Percentiles rank a stretch among this genome's conserved stretches.
These are phyloP conservation scores for Blera fallax DNA, from an alignment of 2,888 invertebrate species.

Conservation along the genomic window DNA sequence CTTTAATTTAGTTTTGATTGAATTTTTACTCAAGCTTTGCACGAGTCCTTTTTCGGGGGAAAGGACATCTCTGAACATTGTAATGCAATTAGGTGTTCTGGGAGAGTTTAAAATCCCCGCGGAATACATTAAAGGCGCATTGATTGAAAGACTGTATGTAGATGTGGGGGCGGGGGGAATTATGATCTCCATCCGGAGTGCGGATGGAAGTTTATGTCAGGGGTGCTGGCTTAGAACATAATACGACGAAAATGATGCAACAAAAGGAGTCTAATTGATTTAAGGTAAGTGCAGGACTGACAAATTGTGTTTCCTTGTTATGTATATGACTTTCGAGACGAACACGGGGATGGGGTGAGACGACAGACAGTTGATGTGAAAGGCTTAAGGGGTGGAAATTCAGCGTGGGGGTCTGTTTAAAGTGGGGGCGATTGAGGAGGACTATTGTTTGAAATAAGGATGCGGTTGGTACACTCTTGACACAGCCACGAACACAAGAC, in stretches of 20 bases:
- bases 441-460: neutral
- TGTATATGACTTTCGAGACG: neutral
- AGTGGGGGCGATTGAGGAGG: neutral
- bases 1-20: conserved; percentile 24
- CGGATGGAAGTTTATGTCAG: neutral
- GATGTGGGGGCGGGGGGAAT: neutral
- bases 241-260: conserved; percentile 3
- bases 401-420: neutral
- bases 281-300: conserved; percentile 22
- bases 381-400: neutral
- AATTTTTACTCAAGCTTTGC: conserved; percentile 1
- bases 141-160: neutral
- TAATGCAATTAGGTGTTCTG: conserved; percentile 17
- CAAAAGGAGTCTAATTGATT: conserved; percentile 29
- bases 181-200: neutral
- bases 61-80: conserved; percentile 7
- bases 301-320: conserved; percentile 12
- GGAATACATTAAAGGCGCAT: conserved; percentile 3
- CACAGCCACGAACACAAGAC: too few species aligned
- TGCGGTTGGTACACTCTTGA: too few species aligned
- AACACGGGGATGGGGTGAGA: neutral
- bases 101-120: conserved; percentile 10
- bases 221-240: neutral
- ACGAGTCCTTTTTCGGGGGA: neutral
- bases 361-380: neutral